Evolutionary conservation across 2,797 vertebrate genomes (phyloP).

Genomic region (Argyrosomus regius): DNA sequence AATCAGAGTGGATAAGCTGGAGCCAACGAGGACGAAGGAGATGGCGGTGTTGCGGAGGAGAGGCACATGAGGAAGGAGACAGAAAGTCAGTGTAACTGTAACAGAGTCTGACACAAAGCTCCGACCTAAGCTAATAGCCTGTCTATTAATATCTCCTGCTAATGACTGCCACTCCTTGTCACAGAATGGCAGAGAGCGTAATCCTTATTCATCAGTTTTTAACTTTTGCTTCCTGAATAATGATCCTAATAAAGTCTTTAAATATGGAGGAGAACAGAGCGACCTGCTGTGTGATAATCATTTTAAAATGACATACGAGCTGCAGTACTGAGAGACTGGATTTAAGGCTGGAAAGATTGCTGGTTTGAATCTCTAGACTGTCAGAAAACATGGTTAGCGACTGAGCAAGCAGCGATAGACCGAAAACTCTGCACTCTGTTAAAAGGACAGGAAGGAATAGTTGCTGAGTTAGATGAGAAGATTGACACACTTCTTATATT

Average conservation of each 20-base stretch:
- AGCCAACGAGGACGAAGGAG: slow-evolving; percentile 27
- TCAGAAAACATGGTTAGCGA: background rate
- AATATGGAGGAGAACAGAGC: slow-evolving; percentile 49
- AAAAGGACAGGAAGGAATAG: background rate
- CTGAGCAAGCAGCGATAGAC: background rate
- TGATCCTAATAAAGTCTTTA: slow-evolving; percentile 61
- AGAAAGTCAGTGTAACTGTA: slow-evolving; percentile 54
- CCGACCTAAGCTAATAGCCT: slow-evolving; percentile 67
- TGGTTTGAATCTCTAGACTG: slow-evolving; percentile 3
- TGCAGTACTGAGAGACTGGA: background rate
- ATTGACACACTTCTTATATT: background rate
- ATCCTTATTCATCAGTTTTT: slow-evolving; percentile 73
- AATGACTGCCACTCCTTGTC: slow-evolving; percentile 72
- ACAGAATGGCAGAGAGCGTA: slow-evolving; percentile 47
- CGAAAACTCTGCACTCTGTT: fast-evolving
- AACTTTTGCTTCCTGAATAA: slow-evolving; percentile 68
- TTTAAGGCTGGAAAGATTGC: background rate
- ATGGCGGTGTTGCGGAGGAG: slow-evolving; percentile 10
- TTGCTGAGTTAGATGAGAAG: background rate
- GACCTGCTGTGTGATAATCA: slow-evolving; percentile 39
- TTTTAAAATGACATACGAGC: slow-evolving; percentile 24
- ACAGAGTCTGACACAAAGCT: slow-evolving; percentile 68
- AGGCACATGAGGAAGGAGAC: slow-evolving; percentile 21
- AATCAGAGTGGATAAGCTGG: slow-evolving; percentile 35
- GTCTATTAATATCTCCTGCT: slow-evolving; percentile 76